Evolutionary conservation across 1,140 invertebrate species (phyloP).

Genomic region (Ceratosolen solmsi): DNA sequence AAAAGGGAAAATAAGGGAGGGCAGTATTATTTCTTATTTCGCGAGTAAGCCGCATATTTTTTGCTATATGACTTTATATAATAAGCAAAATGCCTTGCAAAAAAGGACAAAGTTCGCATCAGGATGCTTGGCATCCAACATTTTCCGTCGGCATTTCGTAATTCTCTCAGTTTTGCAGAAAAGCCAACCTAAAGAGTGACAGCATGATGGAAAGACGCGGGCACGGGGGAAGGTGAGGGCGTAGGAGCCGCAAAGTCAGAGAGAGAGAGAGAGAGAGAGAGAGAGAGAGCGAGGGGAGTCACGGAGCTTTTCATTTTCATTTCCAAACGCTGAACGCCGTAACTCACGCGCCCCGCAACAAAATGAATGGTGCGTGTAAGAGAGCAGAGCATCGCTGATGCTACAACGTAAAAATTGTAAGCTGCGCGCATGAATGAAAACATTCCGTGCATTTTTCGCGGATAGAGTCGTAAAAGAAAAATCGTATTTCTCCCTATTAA

Average conservation of each 20-base stretch:
- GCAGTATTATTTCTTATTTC: background rate
- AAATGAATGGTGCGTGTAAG: slow-evolving; percentile 31
- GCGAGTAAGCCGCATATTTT: background rate
- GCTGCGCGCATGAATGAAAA: slow-evolving; percentile 17
- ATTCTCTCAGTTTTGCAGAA: slow-evolving; percentile 5
- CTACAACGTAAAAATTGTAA: slow-evolving; percentile 44
- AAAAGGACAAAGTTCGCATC: background rate
- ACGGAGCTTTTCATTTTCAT: slow-evolving; percentile 41
- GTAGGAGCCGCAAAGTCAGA: background rate
- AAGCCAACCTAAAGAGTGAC: background rate
- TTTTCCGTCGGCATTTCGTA: slow-evolving; percentile 34
- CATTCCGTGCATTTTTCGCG: background rate
- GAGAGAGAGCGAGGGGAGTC: background rate
- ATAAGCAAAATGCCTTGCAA: background rate
- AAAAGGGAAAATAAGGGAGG: background rate
- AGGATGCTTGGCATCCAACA: background rate
- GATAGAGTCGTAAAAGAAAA: background rate
- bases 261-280: background rate
- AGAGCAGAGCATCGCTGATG: slow-evolving; percentile 30
- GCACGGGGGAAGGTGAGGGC: background rate
- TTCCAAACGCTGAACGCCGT: slow-evolving; percentile 24
- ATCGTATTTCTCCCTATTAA: background rate
- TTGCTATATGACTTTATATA: slow-evolving; percentile 3
- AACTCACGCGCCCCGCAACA: slow-evolving; percentile 17
- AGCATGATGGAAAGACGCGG: background rate